Evolutionary conservation across 2,797 vertebrate species (phyloP), one percentile per base, ranked within the genome.

Genomic region (Dryobates pubescens): DNA sequence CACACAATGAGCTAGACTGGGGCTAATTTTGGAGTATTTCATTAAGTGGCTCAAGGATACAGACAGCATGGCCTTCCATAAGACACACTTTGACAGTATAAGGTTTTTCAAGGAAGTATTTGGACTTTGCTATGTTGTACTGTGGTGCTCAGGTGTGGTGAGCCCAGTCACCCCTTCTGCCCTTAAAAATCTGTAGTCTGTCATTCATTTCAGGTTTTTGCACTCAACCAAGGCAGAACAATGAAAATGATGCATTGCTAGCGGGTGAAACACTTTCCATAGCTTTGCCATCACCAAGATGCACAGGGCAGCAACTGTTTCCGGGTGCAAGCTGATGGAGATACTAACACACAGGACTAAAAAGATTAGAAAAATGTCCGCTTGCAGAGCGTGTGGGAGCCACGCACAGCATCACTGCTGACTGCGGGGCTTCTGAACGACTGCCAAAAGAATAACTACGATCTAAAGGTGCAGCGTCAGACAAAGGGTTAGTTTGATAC

Each of bases 401-500:
- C 90, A 76, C 6, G 29, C 74, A 65, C 36, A 10, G 13, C 86
- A 81, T 38, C 82, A 0, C 8, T 38, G 90, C 77, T 63, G 83
- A 29, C 77, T 45, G 77, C 3, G 29, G 77, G 57, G 92, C 81
- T 77, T 16, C 90, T 12, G 63, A 86, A 5, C 47, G 47, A 9
- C 77, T 9, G 88, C 74, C 88, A 38, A 10, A 12, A 19, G 43
- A 83, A 62, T 7, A 57, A 36, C 27, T 0, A 62, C 0, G 10
- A 45, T 24, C 72, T 27, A 20, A 68, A 83, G 73, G 76, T 30
- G 91, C 93, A 27, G 86, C 15, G 67, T 83, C 88, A 77, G n/a
- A 80, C 4, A 8, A 54, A 38, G 54, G 65, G 53, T 17, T 3
- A 4, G 61, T 0, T 38, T n/a, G 9, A 4, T 2, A 26, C 2